Evolutionary conservation across 2,888 invertebrate genomes (phyloP).

Genomic region (Odiellus spinosus): DNA sequence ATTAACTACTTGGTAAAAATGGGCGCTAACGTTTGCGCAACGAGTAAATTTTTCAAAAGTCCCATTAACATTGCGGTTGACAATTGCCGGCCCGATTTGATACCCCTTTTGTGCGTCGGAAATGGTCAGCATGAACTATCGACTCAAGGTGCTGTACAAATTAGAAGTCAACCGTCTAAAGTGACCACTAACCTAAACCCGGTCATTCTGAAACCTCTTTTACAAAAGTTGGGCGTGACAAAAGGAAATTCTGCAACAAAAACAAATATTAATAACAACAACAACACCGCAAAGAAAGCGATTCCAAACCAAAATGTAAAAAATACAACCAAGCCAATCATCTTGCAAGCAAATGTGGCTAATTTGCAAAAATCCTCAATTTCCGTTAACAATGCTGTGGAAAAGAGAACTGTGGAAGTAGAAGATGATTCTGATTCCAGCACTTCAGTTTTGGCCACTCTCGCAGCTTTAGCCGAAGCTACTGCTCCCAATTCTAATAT

Average conservation of each 20-base stretch:
- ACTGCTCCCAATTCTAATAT: conserved; percentile 25
- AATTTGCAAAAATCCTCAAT: conserved; percentile 8
- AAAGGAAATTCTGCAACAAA: too few species aligned
- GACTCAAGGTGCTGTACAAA: not conserved
- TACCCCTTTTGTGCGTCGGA: conserved; percentile 25
- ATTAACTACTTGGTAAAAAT: conserved; percentile 51
- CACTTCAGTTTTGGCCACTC: conserved; percentile 32
- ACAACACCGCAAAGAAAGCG: not conserved
- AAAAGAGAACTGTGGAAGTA: conserved; percentile 24
- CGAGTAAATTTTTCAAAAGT: conserved; percentile 57
- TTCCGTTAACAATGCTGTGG: conserved; percentile 15
- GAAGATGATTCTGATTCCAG: too few species aligned
- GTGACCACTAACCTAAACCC: not conserved
- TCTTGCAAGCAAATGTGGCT: conserved; percentile 10
- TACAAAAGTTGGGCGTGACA: too few species aligned
- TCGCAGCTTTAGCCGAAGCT: conserved; percentile 33
- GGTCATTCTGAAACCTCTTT: too few species aligned
- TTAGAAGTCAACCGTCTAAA: conserved; percentile 4
- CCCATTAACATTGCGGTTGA: conserved; percentile 49
- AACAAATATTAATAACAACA: too few species aligned
- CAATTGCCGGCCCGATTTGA: conserved; percentile 38
- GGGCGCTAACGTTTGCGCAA: conserved; percentile 50
- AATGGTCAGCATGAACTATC: not conserved
- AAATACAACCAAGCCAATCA: conserved; percentile 3
- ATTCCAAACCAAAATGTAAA: not conserved